Evolutionary conservation across 2,888 invertebrate species (phyloP).

Genomic region (Tetramorium bicarinatum): DNA sequence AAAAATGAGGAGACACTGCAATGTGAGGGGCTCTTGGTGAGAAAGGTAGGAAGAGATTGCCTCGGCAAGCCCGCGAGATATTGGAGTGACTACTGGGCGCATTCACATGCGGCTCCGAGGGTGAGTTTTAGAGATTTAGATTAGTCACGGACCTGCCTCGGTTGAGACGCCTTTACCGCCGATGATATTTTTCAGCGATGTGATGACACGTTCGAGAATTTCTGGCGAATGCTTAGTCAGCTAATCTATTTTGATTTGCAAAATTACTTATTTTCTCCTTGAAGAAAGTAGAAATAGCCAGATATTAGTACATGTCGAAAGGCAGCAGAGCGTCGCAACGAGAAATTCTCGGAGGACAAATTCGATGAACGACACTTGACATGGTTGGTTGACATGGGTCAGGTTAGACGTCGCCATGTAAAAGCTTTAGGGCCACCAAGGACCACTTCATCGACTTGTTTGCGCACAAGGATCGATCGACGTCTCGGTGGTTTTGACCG

Average conservation of each 20-base stretch:
- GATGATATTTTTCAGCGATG: slow-evolving; percentile 50
- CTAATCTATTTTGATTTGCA: slow-evolving; percentile 69
- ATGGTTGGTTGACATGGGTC: slow-evolving; percentile 1
- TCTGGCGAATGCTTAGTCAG: slow-evolving; percentile 71
- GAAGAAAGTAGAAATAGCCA: background rate
- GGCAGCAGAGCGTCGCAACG: background rate
- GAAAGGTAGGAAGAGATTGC: background rate
- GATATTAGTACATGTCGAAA: slow-evolving; percentile 44
- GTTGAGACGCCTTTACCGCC: slow-evolving; percentile 35
- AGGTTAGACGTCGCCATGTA: background rate
- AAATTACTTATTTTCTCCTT: slow-evolving; percentile 11
- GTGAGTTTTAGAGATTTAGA: slow-evolving; percentile 64
- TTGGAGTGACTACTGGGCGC: slow-evolving; percentile 61
- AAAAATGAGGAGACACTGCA: slow-evolving; percentile 12
- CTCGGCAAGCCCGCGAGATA: slow-evolving; percentile 53
- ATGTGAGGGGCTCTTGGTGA: background rate
- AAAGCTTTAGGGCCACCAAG: background rate
- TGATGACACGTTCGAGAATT: slow-evolving; percentile 56
- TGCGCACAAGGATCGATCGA: background rate
- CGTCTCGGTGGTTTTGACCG: background rate
- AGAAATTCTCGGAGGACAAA: slow-evolving; percentile 7
- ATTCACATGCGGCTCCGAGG: slow-evolving; percentile 44
- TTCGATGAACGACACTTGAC: slow-evolving; percentile 9
- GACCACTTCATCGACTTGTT: slow-evolving; percentile 24
- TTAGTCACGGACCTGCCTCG: slow-evolving; percentile 70